These are phyloP conservation scores for Ichneumoninae sp. DNA, from an alignment of 2,888 invertebrate species.

Conservation along the genomic window DNA sequence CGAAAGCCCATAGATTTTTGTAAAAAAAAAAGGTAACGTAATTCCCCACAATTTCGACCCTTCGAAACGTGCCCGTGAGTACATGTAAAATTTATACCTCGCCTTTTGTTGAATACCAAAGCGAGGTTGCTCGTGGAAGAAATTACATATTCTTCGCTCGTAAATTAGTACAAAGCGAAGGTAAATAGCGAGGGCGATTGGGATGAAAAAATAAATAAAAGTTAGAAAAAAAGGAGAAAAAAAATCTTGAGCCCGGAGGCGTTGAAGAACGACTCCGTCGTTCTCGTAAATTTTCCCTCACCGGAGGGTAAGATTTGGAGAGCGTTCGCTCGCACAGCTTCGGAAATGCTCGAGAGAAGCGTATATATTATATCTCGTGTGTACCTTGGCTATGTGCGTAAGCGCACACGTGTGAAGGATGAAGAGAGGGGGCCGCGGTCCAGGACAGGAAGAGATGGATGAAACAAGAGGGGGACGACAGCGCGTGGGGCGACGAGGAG, in stretches of 20 bases:
- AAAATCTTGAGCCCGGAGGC: not conserved
- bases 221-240: not conserved
- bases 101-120: not conserved
- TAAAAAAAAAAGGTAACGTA: not conserved
- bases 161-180: conserved; percentile 4
- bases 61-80: not conserved
- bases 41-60: not conserved
- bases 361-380: conserved; percentile 48
- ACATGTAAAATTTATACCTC: not conserved
- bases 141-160: conserved; percentile 6
- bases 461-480: not conserved
- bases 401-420: not conserved
- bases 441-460: conserved; percentile 13
- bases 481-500: conserved; percentile 11
- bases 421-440: not conserved
- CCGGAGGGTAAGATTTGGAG: not conserved
- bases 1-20: too few relatives aligned
- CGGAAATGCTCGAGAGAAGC: not conserved
- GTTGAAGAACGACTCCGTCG: not conserved
- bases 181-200: conserved; percentile 19
- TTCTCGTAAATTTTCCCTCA: conserved; percentile 23
- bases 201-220: not conserved
- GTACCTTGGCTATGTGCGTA: conserved; percentile 28
- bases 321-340: not conserved
- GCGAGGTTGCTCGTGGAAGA: not conserved